These are phyloP conservation scores for Microtus obscurus DNA, from an alignment of 2,797 vertebrate genomes.

Conservation along the genomic window DNA sequence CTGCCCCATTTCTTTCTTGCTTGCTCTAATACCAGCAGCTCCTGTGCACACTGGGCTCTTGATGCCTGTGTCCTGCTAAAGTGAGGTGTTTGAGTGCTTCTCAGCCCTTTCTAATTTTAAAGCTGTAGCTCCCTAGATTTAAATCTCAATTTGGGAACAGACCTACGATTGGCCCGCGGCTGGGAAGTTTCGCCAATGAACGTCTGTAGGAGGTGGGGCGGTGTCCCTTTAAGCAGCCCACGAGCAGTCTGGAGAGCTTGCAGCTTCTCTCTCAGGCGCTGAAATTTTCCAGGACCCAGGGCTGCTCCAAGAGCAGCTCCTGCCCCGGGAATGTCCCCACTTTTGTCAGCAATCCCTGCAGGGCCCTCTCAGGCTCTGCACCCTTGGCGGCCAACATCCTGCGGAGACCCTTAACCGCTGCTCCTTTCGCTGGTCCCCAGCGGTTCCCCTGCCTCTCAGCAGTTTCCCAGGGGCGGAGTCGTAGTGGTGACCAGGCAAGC, in stretches of 20 bases:
- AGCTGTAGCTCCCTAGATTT: conserved; percentile 80
- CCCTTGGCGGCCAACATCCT: conserved; percentile 21
- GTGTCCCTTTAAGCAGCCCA: conserved; percentile 82
- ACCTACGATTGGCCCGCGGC: conserved; percentile 85
- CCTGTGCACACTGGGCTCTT: neutral
- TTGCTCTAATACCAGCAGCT: neutral
- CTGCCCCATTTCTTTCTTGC: neutral
- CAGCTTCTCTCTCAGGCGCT: conserved; percentile 52
- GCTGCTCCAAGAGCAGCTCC: conserved; percentile 63
- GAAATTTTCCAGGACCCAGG: conserved; percentile 4
- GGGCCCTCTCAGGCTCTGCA: conserved; percentile 57
- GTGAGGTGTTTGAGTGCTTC: neutral
- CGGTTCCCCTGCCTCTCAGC: neutral
- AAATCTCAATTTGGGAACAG: conserved; percentile 85
- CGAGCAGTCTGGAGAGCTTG: conserved; percentile 65
- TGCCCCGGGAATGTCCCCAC: conserved; percentile 64
- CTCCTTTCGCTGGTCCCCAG: neutral
- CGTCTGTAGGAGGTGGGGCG: conserved; percentile 84
- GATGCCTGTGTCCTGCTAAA: neutral
- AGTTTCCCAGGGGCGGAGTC: neutral
- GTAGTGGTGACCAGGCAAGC: neutral
- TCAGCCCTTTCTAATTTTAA: conserved; percentile 81
- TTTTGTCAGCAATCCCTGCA: conserved; percentile 8
- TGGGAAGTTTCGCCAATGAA: conserved; percentile 89
- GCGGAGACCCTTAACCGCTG: conserved; percentile 55